phyloP scores from a whole-genome alignment of 1,140 invertebrate species.

The Drusus annulatus region DNA sequence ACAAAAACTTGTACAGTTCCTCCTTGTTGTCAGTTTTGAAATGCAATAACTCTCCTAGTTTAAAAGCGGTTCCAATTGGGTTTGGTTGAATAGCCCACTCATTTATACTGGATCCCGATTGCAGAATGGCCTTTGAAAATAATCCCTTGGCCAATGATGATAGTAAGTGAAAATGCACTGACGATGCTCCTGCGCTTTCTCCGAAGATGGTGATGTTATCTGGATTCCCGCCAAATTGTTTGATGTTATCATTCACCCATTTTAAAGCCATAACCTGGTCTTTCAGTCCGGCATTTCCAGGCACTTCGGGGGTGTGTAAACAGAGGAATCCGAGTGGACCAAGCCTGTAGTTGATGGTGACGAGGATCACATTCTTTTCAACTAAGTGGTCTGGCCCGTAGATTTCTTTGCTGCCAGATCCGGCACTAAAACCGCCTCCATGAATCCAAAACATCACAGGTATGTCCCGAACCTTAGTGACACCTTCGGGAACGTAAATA shows the following conservation, averaged over 20 bases:
- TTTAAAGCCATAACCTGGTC: constrained; percentile 79
- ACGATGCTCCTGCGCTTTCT: constrained; percentile 76
- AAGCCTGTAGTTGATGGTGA: constrained; percentile 76
- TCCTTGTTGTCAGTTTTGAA: constrained; percentile 64
- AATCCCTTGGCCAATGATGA: constrained; percentile 58
- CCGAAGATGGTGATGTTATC: constrained; percentile 78
- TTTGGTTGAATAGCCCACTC: constrained; percentile 73
- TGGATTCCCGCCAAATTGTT: constrained; percentile 79
- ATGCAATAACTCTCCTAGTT: constrained; percentile 70
- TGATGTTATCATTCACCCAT: constrained; percentile 79
- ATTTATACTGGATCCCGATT: constrained; percentile 74
- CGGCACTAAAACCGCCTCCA: constrained; percentile 76
- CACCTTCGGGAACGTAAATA: constrained; percentile 62
- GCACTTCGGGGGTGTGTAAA: constrained; percentile 74
- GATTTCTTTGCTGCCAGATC: constrained; percentile 65
- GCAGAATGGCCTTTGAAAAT: constrained; percentile 62
- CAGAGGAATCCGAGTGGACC: constrained; percentile 80
- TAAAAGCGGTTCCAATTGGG: constrained; percentile 69
- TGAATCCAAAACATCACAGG: constrained; percentile 82
- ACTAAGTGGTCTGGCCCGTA: constrained; percentile 72
- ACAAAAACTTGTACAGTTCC: constrained; percentile 61
- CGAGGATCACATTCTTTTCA: constrained; percentile 72
- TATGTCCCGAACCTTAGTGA: constrained; percentile 40
- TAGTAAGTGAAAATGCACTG: constrained; percentile 61
- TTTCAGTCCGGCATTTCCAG: constrained; percentile 81